Evolutionary conservation across 2,797 vertebrate genomes (phyloP), one percentile per base, ranked within the genome.

Genomic region (Philypnodon macrostomus): DNA sequence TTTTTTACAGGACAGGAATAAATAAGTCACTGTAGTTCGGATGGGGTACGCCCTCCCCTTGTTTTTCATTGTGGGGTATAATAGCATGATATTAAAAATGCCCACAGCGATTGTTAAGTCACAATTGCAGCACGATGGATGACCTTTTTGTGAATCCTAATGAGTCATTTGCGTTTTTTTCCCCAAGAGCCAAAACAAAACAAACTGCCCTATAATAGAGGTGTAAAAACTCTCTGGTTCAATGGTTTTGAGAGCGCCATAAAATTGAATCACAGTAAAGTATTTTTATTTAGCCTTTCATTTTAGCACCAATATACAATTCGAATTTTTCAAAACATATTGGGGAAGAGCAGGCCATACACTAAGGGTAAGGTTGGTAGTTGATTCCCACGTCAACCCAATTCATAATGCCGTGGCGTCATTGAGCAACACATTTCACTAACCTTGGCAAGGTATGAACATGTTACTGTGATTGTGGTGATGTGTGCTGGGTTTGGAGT

Each of bases 61-160:
- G 54, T 75, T 80, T 59, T 37, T 42, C 53, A 56, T 73, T 61
- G 63, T 53, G 51, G 68, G 37, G 73, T 75, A 73, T 84, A 87
- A 86, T 87, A 80, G 87, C 69, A 67, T 66, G 78, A 88, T 89
- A 90, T 90, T 89, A 88, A 90, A 90, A 88, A 84, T 68, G 87
- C 88, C 86, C 54, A 66, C 53, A 81, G 88, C 79, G 58, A 81
- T 82, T 83, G 83, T 88, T 85, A 83, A 80, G 85, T 86, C 67
- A 65, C 70, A 66, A 80, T 80, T 67, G 63, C 51, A 44, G 68
- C 53, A 55, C 63, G 72, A 83, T 75, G 64, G 77, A 81, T 75
- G 70, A 85, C 83, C 80, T 84, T 84, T n/a, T 85, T 72, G 63
- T 67, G 70, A 80, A 87, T 85, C 75, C 67, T 86, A 87, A 90